Percentiles rank a stretch among this genome's conserved stretches.
phyloP scores from a whole-genome alignment of 2,113 vertebrate genomes.

The Physeter macrocephalus region DNA sequence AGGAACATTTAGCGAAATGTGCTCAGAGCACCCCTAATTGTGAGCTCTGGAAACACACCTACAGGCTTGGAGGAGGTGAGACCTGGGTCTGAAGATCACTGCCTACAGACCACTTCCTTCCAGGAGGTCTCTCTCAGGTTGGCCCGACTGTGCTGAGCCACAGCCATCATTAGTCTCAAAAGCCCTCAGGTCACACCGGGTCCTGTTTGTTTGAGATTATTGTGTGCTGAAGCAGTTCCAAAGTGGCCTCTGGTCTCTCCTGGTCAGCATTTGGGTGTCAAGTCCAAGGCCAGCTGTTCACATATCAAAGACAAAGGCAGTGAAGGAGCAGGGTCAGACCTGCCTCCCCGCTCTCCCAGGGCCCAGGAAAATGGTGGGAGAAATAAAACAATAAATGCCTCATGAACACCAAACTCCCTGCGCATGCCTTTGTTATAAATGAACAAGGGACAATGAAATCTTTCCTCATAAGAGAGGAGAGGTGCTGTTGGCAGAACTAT shows the following conservation, averaged over 20 bases:
- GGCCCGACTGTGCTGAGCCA: background rate
- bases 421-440: background rate
- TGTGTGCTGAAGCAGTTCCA: fast-evolving
- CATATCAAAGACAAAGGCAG: background rate
- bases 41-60: background rate
- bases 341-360: background rate
- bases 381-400: background rate
- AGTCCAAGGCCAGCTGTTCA: background rate
- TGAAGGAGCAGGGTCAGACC: background rate
- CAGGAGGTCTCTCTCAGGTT: background rate
- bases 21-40: background rate
- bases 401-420: background rate
- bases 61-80: background rate
- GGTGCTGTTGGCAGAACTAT: background rate
- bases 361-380: background rate
- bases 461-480: background rate
- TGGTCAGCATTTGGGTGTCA: background rate
- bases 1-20: background rate
- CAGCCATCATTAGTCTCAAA: fast-evolving
- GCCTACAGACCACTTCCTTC: background rate
- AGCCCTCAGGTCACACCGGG: background rate
- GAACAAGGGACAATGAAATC: background rate
- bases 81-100: fast-evolving
- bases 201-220: background rate
- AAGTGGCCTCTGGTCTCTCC: background rate